Evolutionary conservation across 2,888 invertebrate genomes (phyloP).

Genomic region (Scrobipalpa atriplicella): DNA sequence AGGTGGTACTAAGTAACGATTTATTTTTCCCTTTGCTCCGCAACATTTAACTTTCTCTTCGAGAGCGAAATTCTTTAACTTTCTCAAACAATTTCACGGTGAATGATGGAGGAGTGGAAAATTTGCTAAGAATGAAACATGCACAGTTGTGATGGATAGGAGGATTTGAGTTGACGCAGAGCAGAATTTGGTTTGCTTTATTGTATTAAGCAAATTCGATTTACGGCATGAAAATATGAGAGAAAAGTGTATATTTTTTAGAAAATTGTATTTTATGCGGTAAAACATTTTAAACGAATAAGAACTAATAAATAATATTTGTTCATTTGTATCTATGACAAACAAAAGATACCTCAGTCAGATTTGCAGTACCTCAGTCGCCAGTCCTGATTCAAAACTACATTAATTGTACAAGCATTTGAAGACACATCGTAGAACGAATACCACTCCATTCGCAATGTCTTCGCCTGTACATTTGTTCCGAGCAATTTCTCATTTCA

Average conservation of each 20-base stretch:
- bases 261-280: no score
- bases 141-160: constrained; percentile 3
- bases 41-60: constrained; percentile 21
- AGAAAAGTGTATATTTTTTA: no score
- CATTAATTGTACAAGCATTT: constrained; percentile 3
- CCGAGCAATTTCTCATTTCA: constrained; percentile 43
- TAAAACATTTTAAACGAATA: no score
- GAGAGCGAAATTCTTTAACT: constrained; percentile 16
- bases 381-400: background rate
- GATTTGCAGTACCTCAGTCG: no score
- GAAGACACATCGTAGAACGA: constrained; percentile 1
- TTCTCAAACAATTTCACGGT: constrained; percentile 27
- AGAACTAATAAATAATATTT: no score
- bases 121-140: constrained; percentile 1
- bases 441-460: constrained; percentile 11
- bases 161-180: background rate
- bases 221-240: no score
- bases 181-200: background rate
- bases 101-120: constrained; percentile 20
- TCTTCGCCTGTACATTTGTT: constrained; percentile 25
- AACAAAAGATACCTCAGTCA: no score
- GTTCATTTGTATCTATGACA: no score
- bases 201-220: no score
- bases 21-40: constrained; percentile 37
- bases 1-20: constrained; percentile 38